Evolutionary conservation across 2,797 vertebrate genomes (phyloP), one percentile per base, ranked within the genome.

Genomic region (Carduelis carduelis): DNA sequence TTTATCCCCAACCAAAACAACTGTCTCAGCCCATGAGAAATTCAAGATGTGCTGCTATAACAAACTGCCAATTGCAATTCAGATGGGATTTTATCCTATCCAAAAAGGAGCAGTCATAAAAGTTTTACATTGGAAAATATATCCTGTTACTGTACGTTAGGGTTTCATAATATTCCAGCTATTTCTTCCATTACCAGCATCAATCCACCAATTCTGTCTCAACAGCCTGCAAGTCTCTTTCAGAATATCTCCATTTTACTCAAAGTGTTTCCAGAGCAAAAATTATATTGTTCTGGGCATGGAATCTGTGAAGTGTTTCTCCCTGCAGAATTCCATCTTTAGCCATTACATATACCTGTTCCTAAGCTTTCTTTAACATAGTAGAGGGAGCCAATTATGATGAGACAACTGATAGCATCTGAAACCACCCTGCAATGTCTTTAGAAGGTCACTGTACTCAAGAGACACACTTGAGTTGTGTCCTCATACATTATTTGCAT

Each of bases 11-110:
- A 74, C 69, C 76, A 87, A 93, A 96, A 95, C 84, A 93, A 89
- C 80, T 12, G 4, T 71, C 79, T 90, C 63, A 41, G 53, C 83
- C 91, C 90, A 95, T 1, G 26, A 95, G 95, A 91, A 92, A 95
- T 91, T 90, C 95, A 82, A 74, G 64, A 77, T 0, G 2, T 91
- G 84, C 84, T 85, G 87, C 70, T 87, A 14, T 81, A 95, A 92
- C 93, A 94, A 94, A 96, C 44, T 88, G 85, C 88, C 95, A 95
- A 92, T 94, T 91, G 88, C 64, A 90, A 88, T 84, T 90, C 95
- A 93, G 50, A 22, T 0, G 11, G 57, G 95, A 89, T 90, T 94
- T 93, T 75, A 93, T 91, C 81, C 89, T 87, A 59, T 69, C 64
- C 70, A 59, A 69, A 93, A 94, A 93, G 60, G 49, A 91, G 65